phyloP scores from a whole-genome alignment of 2,888 invertebrate genomes.

The Drepanosiphum platanoidis region DNA sequence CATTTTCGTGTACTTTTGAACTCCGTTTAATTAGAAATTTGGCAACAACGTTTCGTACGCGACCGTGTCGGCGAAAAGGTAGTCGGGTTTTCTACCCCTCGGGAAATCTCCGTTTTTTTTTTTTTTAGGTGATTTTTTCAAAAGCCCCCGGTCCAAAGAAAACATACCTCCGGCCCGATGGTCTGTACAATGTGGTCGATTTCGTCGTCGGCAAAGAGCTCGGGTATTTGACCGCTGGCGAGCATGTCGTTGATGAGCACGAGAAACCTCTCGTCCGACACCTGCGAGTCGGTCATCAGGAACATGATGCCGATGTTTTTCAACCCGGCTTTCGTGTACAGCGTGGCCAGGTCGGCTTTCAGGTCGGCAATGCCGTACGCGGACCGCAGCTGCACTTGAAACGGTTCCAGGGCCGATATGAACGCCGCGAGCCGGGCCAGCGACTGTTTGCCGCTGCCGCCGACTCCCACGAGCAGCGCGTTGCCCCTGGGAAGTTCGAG shows the following conservation, averaged over 20 bases:
- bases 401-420: conserved; percentile 90
- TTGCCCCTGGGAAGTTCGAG: conserved; percentile 92
- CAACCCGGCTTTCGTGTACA: conserved; percentile 89
- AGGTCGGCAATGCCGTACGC: conserved; percentile 86
- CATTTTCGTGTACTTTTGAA: too few relatives aligned
- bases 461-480: conserved; percentile 91
- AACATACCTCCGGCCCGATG: conserved; percentile 76
- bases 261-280: conserved; percentile 88
- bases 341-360: conserved; percentile 74
- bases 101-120: too few relatives aligned
- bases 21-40: too few relatives aligned
- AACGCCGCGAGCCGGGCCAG: conserved; percentile 88
- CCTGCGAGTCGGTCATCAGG: conserved; percentile 93
- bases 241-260: conserved; percentile 93
- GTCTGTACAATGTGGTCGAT: conserved; percentile 84
- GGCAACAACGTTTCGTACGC: too few relatives aligned
- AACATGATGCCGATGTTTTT: conserved; percentile 87
- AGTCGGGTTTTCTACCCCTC: too few relatives aligned
- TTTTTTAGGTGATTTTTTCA: too few relatives aligned
- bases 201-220: conserved; percentile 90
- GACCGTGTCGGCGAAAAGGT: too few relatives aligned
- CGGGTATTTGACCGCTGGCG: conserved; percentile 93
- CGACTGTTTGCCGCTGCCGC: conserved; percentile 94
- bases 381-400: conserved; percentile 90
- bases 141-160: not conserved